Evolutionary conservation across 2,888 invertebrate species (phyloP).

Genomic region (Eucera pruinosa): DNA sequence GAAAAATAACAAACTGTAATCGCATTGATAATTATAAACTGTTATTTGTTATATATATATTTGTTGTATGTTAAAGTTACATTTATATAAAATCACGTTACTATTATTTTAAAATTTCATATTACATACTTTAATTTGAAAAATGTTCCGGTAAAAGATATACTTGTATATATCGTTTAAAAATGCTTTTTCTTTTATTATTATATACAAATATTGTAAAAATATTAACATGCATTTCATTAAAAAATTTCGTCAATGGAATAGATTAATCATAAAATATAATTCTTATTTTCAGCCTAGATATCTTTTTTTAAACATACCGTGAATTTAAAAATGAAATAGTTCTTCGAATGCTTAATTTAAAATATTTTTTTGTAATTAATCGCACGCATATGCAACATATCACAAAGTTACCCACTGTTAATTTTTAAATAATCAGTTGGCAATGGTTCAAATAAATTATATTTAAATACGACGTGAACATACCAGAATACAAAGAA

Average conservation of each 20-base stretch:
- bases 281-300: neutral
- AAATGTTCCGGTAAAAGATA: too few species aligned
- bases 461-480: conserved; percentile 50
- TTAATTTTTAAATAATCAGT: conserved; percentile 40
- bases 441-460: conserved; percentile 43
- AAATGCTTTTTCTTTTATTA: neutral
- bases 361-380: neutral
- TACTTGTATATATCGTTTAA: too few species aligned
- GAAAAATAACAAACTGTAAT: neutral
- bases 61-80: neutral
- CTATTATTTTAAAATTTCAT: neutral
- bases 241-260: neutral
- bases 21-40: too few species aligned
- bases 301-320: neutral
- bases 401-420: too few species aligned
- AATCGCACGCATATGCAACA: too few species aligned
- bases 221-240: neutral
- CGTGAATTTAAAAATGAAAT: neutral
- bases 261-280: neutral
- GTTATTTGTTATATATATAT: too few species aligned
- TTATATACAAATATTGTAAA: neutral
- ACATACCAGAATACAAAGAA: conserved; percentile 6
- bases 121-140: neutral
- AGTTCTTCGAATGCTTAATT: neutral
- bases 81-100: neutral